phyloP scores from a whole-genome alignment of 1,140 invertebrate species.

The Homarus americanus region DNA sequence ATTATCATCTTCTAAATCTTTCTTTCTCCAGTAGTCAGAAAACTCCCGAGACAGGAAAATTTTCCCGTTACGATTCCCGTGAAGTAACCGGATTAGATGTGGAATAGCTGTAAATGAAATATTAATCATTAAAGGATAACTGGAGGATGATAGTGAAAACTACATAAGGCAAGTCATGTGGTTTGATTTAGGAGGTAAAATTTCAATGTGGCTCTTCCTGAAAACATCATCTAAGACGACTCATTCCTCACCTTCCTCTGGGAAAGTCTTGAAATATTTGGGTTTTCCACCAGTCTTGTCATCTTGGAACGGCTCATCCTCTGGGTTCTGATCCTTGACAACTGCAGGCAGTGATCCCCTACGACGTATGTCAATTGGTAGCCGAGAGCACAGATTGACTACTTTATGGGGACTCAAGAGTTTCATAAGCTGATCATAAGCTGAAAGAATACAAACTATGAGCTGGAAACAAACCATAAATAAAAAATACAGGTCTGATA shows the following conservation, averaged over 20 bases:
- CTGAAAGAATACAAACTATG: slow-evolving; percentile 76
- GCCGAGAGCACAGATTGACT: slow-evolving; percentile 77
- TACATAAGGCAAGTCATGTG: neutral
- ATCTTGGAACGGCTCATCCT: slow-evolving; percentile 21
- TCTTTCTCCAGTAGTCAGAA: slow-evolving; percentile 4
- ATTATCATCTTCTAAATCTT: neutral
- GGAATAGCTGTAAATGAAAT: slow-evolving; percentile 15
- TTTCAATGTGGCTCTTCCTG: too few species aligned
- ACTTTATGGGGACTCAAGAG: slow-evolving; percentile 78
- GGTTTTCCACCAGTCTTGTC: slow-evolving; percentile 6
- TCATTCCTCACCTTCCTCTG: slow-evolving; percentile 79
- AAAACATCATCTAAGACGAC: neutral
- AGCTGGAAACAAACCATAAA: neutral
- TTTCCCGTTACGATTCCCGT: slow-evolving; percentile 29
- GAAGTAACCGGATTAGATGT: slow-evolving; percentile 7
- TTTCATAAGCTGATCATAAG: slow-evolving; percentile 76
- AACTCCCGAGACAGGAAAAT: slow-evolving; percentile 15
- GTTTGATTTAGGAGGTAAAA: too few species aligned
- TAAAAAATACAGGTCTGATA: neutral
- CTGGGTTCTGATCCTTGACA: slow-evolving; percentile 6
- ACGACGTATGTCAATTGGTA: slow-evolving; percentile 18
- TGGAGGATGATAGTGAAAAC: neutral
- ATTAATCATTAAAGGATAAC: neutral
- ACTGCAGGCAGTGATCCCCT: neutral
- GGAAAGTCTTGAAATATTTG: slow-evolving; percentile 78